phyloP scores from a whole-genome alignment of 2,113 vertebrate genomes.

The Pedionomus torquatus region DNA sequence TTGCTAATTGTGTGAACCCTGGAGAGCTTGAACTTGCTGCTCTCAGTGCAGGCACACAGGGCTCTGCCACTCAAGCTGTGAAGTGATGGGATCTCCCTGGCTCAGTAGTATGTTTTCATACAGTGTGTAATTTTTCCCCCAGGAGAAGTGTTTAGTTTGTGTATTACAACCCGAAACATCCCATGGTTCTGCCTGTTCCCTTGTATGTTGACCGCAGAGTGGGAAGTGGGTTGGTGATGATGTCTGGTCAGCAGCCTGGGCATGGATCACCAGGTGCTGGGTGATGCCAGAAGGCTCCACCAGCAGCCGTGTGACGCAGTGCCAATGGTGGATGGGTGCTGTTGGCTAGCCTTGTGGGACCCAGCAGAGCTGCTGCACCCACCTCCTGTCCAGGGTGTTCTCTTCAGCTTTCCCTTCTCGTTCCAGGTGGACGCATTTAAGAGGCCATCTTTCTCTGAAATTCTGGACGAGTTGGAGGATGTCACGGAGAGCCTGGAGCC shows the following conservation, averaged over 20 bases:
- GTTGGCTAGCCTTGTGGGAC: neutral
- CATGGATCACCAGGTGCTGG: neutral
- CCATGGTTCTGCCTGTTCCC: neutral
- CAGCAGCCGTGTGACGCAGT: neutral
- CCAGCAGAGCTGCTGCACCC: neutral
- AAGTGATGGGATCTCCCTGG: neutral
- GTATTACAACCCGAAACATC: neutral
- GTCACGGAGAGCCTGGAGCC: constrained; percentile 76
- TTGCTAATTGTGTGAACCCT: neutral
- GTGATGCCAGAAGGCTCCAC: neutral
- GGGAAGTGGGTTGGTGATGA: neutral
- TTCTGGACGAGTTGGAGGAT: constrained; percentile 84
- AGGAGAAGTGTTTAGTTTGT: neutral
- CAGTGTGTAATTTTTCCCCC: neutral
- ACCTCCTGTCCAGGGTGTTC: neutral
- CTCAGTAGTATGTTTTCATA: neutral
- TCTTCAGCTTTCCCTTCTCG: neutral
- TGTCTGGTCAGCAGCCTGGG: neutral
- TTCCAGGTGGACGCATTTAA: constrained; percentile 84
- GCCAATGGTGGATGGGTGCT: neutral
- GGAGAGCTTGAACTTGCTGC: neutral
- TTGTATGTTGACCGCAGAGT: neutral
- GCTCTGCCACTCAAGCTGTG: neutral
- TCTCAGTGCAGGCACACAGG: neutral
- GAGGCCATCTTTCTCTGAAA: constrained; percentile 82